Evolutionary conservation across 2,113 vertebrate genomes (phyloP).

Genomic region (Silurus glanis): DNA sequence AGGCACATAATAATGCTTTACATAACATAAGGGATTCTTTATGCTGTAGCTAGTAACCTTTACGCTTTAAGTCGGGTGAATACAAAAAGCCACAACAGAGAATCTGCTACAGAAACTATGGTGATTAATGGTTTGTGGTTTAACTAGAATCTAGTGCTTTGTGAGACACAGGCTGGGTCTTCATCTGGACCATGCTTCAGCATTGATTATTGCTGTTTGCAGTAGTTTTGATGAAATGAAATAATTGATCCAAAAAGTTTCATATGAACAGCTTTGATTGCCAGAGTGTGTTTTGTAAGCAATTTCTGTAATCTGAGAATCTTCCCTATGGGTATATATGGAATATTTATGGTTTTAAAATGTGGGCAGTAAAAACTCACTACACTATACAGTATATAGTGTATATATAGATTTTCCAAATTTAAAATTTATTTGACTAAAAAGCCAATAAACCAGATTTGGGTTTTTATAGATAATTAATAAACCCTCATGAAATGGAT

Average conservation of each 20-base stretch:
- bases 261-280: neutral
- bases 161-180: too few species aligned
- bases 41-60: neutral
- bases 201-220: neutral
- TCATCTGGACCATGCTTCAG: neutral
- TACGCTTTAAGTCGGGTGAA: neutral
- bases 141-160: too few species aligned
- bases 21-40: neutral
- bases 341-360: neutral
- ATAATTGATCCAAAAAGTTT: neutral
- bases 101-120: too few species aligned
- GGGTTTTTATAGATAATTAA: neutral
- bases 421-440: too few species aligned
- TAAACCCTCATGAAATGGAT: neutral
- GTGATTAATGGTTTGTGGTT: too few species aligned
- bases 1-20: neutral
- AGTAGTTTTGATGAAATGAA: neutral
- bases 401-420: too few species aligned
- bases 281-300: neutral
- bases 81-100: too few species aligned
- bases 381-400: too few species aligned
- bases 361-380: neutral
- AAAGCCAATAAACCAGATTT: neutral
- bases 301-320: neutral
- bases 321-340: neutral